Evolutionary conservation across 2,113 vertebrate species (phyloP), one percentile per base, ranked within the genome.

Genomic region (Zosterops pallidus): DNA sequence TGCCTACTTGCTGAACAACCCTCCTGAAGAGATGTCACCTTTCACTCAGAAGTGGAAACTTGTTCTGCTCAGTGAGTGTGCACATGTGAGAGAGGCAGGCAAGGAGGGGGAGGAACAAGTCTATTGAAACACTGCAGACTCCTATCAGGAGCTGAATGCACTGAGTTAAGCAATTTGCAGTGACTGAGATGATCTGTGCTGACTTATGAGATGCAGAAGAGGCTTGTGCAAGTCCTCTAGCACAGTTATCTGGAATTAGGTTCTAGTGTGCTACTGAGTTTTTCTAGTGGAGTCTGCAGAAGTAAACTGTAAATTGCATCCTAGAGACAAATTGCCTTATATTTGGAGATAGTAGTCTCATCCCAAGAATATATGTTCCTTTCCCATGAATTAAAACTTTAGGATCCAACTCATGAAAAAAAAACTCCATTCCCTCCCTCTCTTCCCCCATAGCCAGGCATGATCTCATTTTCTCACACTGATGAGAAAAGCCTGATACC

Each of bases 21-120:
- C 71, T 83, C 65, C 87, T 84, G 83, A 94, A 80, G 80, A 90
- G 75, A 86, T 69, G 80, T 81, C 89, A 69, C 83, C 72, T 95
- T 94, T 90, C 89, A 74, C 42, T 89, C 62, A 41, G 70, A 86
- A 71, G 35, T 77, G n/a, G 49, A 94, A 93, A 68, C 50, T 81
- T 90, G 41, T 91, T 78, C 87, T 91, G 16, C 59, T 89, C 24
- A n/a, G 39, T 28, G 2, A 67, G 50, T 39, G 42, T 22, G 63
- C 29, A 67, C 0, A 0, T 52, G 82, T 86, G 68, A 72, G 46
- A 53, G 39, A 86, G 47, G 47, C 76, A 88, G 67, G 55, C 44
- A 63, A 53, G 37, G 29, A 86, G 4, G 1, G 21, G 42, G 39
- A 78, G 47, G 60, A 55, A 67, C 21, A 63, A 60, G 60, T 35